phyloP scores from a whole-genome alignment of 2,797 vertebrate species.

The Poliocrania exsul region DNA sequence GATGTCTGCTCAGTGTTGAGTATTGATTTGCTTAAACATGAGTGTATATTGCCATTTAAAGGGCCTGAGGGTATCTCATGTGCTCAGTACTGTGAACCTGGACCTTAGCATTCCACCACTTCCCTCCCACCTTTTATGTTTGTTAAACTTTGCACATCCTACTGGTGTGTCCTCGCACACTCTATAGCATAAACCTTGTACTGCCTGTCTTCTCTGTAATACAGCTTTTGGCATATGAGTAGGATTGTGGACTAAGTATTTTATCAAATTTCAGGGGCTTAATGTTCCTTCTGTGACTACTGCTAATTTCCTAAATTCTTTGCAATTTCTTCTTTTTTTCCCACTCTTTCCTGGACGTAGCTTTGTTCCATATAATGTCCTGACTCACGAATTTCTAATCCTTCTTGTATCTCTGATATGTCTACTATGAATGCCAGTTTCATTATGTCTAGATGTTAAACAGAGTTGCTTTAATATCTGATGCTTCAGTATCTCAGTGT shows the following conservation, averaged over 20 bases:
- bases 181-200: rapidly evolving
- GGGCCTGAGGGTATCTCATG: neutral
- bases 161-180: neutral
- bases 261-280: neutral
- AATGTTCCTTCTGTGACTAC: neutral
- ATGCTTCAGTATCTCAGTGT: neutral
- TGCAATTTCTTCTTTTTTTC: neutral
- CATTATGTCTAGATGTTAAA: neutral
- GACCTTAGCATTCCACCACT: rapidly evolving
- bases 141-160: neutral
- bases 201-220: neutral
- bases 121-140: neutral
- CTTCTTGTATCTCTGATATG: neutral
- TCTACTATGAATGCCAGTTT: neutral
- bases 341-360: neutral
- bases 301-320: neutral
- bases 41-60: neutral
- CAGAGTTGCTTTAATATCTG: neutral
- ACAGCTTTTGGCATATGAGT: neutral
- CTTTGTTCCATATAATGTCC: neutral
- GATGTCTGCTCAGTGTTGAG: neutral
- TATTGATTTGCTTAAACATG: neutral
- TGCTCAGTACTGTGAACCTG: neutral
- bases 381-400: neutral
- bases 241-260: neutral